Evolutionary conservation across 2,888 invertebrate species (phyloP).

Genomic region (Napeogenes sylphis): DNA sequence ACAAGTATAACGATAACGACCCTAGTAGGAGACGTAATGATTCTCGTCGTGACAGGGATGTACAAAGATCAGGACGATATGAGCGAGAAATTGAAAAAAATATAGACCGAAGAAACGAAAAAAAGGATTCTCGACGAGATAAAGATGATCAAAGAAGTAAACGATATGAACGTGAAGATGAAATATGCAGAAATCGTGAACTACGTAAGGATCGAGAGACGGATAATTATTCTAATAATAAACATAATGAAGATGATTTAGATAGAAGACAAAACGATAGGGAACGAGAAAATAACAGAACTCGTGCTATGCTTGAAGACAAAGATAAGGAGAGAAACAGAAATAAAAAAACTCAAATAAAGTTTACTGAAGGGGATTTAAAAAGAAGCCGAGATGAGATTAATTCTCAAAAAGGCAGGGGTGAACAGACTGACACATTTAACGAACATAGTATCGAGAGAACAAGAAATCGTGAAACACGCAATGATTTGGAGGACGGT

Average conservation of each 20-base stretch:
- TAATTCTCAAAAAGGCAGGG: neutral
- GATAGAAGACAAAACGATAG: conserved; percentile 19
- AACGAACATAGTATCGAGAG: neutral
- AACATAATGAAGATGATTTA: conserved; percentile 9
- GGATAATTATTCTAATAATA: neutral
- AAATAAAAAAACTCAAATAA: conserved; percentile 1
- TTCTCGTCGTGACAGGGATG: conserved; percentile 8
- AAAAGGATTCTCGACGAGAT: conserved; percentile 11
- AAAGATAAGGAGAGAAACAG: too few species aligned
- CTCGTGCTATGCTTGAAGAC: too few species aligned
- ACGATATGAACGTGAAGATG: conserved; percentile 1
- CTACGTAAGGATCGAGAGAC: neutral
- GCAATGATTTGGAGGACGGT: neutral
- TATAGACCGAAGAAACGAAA: conserved; percentile 8
- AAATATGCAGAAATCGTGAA: neutral
- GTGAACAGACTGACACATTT: conserved; percentile 11
- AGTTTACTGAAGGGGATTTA: conserved; percentile 18
- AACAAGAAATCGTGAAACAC: too few species aligned
- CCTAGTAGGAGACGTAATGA: conserved; percentile 9
- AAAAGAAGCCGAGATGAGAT: conserved; percentile 6
- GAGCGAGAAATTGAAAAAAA: conserved; percentile 5
- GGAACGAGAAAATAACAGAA: too few species aligned
- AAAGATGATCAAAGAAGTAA: conserved; percentile 12
- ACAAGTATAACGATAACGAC: conserved; percentile 10
- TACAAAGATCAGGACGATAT: conserved; percentile 10